Base-by-base conservation (phyloP, 2,888 invertebrate species). In the Phania funesta region DNA sequence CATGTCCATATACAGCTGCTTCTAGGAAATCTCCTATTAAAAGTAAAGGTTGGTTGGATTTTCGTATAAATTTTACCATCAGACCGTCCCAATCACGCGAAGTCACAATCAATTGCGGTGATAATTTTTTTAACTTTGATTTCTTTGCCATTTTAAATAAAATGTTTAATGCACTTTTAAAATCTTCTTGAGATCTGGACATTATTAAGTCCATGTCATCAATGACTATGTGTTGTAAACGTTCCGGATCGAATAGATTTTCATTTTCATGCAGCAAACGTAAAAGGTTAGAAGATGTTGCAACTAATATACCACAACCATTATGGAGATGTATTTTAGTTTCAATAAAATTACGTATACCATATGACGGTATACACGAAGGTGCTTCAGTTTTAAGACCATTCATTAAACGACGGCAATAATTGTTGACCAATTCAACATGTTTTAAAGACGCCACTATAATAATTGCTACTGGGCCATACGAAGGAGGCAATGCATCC, bases 11-110 rank as follows among this genome's bases (percentile, higher is more conserved):
- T 13, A 96, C 90, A 0, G 95, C 93, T 56, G 95, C 95, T 90
- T 96, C 96, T 84, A 95, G 92, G 85, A 93, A 94, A 22, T 95
- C 94, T 0, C 94, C 93, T 71, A 96, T 94, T 73, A 94, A 93
- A 4, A 96, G 90, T 0, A 94, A 91, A 0, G 95, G 93, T 86
- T 93, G 92, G 0, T 92, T 91, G 16, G 86, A 86, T 16, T 83
- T 84, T 6, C 75, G 64, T 11, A 87, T 77, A 26, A 96, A 91
- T 0, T 92, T 90, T 56, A 92, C 91, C 85, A 96, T 90, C 11
- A 92, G 89, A 16, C 91, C 87, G 35, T 93, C 94, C 96, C 96
- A 96, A 58, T 93, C 91, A 65, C 93, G 92, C 0, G 94, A 93
- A 1, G 93, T 92, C 0, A 93, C 89, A 0, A 95, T 89, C 52